A percentile compares a stretch with the other conserved stretches of the same genome.
phyloP scores from a whole-genome alignment of 2,797 vertebrate species.

The Meda fulgida region DNA sequence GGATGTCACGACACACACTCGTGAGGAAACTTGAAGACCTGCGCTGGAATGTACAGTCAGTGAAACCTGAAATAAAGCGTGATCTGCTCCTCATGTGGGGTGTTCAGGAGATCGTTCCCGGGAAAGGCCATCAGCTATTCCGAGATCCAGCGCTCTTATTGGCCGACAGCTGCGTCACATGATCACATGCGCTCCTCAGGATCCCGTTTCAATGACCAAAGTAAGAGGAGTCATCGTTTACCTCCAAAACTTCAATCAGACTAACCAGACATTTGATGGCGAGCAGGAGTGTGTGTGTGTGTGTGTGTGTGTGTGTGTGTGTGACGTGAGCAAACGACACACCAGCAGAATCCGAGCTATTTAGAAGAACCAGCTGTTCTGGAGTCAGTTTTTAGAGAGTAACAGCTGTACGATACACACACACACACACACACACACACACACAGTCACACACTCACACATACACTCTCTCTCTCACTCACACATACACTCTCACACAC shows the following conservation, averaged over 20 bases:
- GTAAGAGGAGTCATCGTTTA: slow-evolving; percentile 60
- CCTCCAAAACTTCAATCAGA: slow-evolving; percentile 21
- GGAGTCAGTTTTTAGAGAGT: slow-evolving; percentile 19
- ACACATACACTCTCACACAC: neutral
- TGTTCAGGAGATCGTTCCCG: slow-evolving; percentile 56
- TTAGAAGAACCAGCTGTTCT: slow-evolving; percentile 72
- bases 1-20: neutral
- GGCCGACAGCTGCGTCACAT: slow-evolving; percentile 60
- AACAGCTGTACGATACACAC: slow-evolving; percentile 2
- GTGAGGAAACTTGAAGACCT: neutral
- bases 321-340: neutral
- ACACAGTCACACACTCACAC: neutral
- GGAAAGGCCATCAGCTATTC: slow-evolving; percentile 80
- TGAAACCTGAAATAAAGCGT: slow-evolving; percentile 41
- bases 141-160: slow-evolving; percentile 64
- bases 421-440: neutral
- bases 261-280: neutral
- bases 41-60: slow-evolving; percentile 2
- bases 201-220: slow-evolving; percentile 76
- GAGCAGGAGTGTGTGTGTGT: neutral
- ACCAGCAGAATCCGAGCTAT: slow-evolving; percentile 65
- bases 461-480: neutral
- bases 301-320: too few relatives aligned
- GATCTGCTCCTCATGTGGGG: slow-evolving; percentile 35
- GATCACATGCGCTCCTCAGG: slow-evolving; percentile 65